phyloP scores from a whole-genome alignment of 2,113 vertebrate genomes.

The Ammodytes dubius region DNA sequence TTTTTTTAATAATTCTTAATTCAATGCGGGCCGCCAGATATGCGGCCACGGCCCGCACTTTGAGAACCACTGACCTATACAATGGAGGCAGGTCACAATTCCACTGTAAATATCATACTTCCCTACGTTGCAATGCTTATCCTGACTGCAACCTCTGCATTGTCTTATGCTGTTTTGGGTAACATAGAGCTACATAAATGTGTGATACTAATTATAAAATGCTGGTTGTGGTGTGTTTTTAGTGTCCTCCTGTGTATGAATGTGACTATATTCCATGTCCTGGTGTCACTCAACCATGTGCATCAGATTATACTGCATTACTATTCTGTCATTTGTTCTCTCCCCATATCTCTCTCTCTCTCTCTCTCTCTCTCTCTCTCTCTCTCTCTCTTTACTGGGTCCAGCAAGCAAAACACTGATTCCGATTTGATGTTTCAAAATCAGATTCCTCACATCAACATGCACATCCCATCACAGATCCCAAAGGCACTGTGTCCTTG shows the following conservation, averaged over 20 bases:
- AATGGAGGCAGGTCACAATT: conserved; percentile 19
- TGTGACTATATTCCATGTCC: not conserved
- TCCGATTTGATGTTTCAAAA: conserved; percentile 43
- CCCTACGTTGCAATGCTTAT: not conserved
- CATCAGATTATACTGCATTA: not conserved
- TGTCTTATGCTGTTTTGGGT: conserved; percentile 18
- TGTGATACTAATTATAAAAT: not conserved
- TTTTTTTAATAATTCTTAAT: too few species aligned
- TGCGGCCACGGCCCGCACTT: too few species aligned
- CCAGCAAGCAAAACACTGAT: conserved; percentile 3
- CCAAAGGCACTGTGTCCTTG: conserved; percentile 69
- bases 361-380: not conserved
- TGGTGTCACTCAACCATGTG: not conserved
- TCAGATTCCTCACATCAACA: conserved; percentile 49
- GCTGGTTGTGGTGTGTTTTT: not conserved
- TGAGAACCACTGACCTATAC: not conserved
- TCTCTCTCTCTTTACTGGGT: not conserved
- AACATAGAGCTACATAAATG: not conserved
- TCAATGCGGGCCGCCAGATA: too few species aligned
- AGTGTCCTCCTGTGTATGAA: not conserved
- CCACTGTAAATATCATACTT: conserved; percentile 34
- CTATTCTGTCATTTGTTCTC: not conserved
- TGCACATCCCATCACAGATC: conserved; percentile 45
- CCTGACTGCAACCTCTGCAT: not conserved
- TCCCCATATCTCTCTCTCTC: not conserved